Evolutionary conservation across 2,888 invertebrate genomes (phyloP), one percentile per base, ranked within the genome.

Genomic region (Ophraella communa): DNA sequence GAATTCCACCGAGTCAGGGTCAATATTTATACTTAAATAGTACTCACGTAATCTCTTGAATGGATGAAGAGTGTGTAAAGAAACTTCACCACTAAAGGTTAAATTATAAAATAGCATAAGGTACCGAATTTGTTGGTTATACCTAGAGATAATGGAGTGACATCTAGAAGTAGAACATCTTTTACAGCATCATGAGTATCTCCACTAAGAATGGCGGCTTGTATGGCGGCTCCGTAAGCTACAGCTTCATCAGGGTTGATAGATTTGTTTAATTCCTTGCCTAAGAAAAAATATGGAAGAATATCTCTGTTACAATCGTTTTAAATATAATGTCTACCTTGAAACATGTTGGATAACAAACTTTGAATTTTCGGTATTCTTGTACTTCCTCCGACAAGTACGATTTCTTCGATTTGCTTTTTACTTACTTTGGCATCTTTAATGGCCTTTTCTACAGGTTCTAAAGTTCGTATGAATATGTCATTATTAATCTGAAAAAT

Each of bases 241-340:
- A 89, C 88, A 14, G 89, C 89, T 76, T 89, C 89, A 75, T 89
- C 91, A 1, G 91, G 91, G 77, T 91, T 91, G 76, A 91, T 90
- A 20, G 87, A 86, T 74, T 89, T 88, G 82, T 90, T 91, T 70
- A 91, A 80, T 67, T 88, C 84, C 77, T 86, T 86, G 0, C 86
- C 86, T 66, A 78, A 77, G 33, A 54, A 55, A n/a, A n/a, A n/a
- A n/a, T n/a, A n/a, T n/a, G n/a, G n/a, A n/a, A n/a, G n/a, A n/a
- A n/a, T n/a, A n/a, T n/a, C n/a, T n/a, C n/a, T n/a, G n/a, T n/a
- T n/a, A n/a, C n/a, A n/a, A n/a, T n/a, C n/a, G n/a, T n/a, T n/a
- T n/a, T n/a, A n/a, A n/a, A n/a, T n/a, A n/a, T n/a, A n/a, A n/a
- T n/a, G n/a, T n/a, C n/a, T 54, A 47, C 64, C 61, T 54, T 56